A percentile compares a stretch with the other conserved stretches of the same genome.
These are phyloP conservation scores for Prunella fulvescens DNA, from an alignment of 2,113 vertebrate genomes.

Conservation along the genomic window DNA sequence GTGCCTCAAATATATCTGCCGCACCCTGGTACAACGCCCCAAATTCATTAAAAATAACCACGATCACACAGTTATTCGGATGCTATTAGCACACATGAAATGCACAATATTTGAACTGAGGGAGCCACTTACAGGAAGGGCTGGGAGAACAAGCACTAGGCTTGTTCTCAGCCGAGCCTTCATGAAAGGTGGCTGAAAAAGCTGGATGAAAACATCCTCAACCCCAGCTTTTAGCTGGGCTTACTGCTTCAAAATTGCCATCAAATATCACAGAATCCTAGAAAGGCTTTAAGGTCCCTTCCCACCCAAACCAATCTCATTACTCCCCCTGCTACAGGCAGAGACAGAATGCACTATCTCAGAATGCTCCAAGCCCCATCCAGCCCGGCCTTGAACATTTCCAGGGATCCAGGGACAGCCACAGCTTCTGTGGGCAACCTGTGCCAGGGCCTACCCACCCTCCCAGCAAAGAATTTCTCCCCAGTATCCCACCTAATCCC, in stretches of 20 bases:
- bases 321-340: neutral
- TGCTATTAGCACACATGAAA: neutral
- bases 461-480: neutral
- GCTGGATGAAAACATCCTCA: neutral
- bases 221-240: neutral
- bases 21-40: neutral
- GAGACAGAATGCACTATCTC: neutral
- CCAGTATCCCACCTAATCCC: neutral
- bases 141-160: rapidly evolving
- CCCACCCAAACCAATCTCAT: neutral
- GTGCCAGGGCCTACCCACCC: neutral
- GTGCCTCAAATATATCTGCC: neutral
- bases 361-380: rapidly evolving
- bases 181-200: neutral
- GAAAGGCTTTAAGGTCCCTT: too few species aligned
- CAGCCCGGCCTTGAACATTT: neutral
- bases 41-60: neutral
- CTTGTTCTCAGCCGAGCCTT: neutral
- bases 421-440: neutral
- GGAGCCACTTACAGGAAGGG: neutral
- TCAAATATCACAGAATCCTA: neutral
- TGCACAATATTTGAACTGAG: neutral
- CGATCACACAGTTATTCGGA: rapidly evolving
- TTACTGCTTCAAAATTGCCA: neutral
- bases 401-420: neutral